Evolutionary conservation across 2,888 invertebrate genomes (phyloP).

Genomic region (Nomada flava): DNA sequence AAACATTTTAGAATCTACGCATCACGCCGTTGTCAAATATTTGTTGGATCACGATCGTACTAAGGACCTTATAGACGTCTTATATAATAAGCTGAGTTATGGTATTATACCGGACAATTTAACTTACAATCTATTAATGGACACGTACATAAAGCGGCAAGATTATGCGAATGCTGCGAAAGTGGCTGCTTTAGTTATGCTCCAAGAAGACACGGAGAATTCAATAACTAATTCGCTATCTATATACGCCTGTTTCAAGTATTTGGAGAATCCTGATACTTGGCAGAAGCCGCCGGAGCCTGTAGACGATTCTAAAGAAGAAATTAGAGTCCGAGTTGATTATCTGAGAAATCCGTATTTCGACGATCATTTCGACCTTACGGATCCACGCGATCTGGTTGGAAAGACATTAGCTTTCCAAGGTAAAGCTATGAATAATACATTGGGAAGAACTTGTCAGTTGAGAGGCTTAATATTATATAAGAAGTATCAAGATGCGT

Average conservation of each 20-base stretch:
- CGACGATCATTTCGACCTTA: slow-evolving; percentile 96
- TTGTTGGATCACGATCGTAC: slow-evolving; percentile 84
- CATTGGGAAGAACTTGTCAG: slow-evolving; percentile 86
- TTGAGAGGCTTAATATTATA: slow-evolving; percentile 89
- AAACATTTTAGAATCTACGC: slow-evolving; percentile 91
- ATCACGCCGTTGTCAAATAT: slow-evolving; percentile 91
- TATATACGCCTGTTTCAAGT: slow-evolving; percentile 91
- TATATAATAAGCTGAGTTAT: slow-evolving; percentile 93
- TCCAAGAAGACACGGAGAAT: slow-evolving; percentile 94
- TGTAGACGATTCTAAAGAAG: slow-evolving; percentile 84
- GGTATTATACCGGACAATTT: slow-evolving; percentile 96
- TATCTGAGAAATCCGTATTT: slow-evolving; percentile 93
- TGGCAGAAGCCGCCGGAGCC: slow-evolving; percentile 85
- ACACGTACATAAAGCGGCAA: slow-evolving; percentile 89
- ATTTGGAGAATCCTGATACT: slow-evolving; percentile 85
- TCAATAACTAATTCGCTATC: slow-evolving; percentile 89
- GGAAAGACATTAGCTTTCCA: slow-evolving; percentile 93
- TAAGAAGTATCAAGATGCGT: slow-evolving; percentile 87
- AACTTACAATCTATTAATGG: slow-evolving; percentile 91
- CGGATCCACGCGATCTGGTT: slow-evolving; percentile 88
- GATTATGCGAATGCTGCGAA: slow-evolving; percentile 90
- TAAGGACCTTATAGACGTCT: slow-evolving; percentile 88
- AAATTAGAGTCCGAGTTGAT: slow-evolving; percentile 90
- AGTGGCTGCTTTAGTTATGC: slow-evolving; percentile 92
- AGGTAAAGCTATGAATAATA: slow-evolving; percentile 85